phyloP scores from a whole-genome alignment of 1,140 invertebrate genomes.

The Hyles vespertilio region DNA sequence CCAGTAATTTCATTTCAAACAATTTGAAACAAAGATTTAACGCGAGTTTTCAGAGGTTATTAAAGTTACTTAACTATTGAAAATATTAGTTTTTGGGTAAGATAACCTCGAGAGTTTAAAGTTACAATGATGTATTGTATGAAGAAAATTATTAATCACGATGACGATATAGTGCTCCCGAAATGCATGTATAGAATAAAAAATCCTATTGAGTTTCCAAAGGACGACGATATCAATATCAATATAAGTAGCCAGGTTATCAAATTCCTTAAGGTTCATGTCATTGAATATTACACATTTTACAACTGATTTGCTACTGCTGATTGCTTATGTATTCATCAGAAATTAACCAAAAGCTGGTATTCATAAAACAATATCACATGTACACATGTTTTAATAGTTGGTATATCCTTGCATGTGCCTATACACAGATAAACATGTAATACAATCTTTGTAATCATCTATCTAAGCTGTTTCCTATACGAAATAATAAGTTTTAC shows the following conservation, averaged over 20 bases:
- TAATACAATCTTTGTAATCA: no score
- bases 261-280: constrained; percentile 82
- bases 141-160: constrained; percentile 74
- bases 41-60: not conserved
- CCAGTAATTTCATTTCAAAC: not conserved
- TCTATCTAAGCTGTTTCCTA: no score
- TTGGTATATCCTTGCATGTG: no score
- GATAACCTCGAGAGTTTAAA: not conserved
- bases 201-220: constrained; percentile 68
- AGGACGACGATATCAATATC: constrained; percentile 68
- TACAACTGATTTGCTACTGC: constrained; percentile 5
- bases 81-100: no score
- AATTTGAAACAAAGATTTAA: not conserved
- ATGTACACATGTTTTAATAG: no score
- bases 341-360: no score
- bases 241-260: constrained; percentile 82
- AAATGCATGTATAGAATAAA: constrained; percentile 80
- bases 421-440: no score
- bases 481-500: no score
- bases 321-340: no score
- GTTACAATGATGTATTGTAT: constrained; percentile 75
- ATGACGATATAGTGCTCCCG: constrained; percentile 65
- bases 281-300: constrained; percentile 51
- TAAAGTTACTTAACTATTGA: no score
- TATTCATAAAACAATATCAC: no score